phyloP scores from a whole-genome alignment of 1,140 invertebrate genomes.

The Polypedilum pembai region DNA sequence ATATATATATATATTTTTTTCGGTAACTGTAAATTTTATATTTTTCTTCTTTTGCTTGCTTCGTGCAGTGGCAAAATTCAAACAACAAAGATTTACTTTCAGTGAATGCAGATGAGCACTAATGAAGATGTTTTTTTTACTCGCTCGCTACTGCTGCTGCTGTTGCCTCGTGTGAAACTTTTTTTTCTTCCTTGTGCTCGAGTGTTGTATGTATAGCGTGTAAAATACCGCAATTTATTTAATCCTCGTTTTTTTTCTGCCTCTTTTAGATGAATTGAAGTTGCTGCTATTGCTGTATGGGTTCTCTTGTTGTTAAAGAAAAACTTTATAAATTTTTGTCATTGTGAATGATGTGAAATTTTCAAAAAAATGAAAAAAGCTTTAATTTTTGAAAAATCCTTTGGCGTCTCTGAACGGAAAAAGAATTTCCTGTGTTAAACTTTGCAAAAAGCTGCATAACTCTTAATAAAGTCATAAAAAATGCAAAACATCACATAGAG shows the following conservation, averaged over 20 bases:
- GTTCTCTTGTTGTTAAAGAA: background rate
- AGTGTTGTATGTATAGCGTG: background rate
- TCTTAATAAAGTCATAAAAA: too few species aligned
- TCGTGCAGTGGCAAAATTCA: constrained; percentile 9
- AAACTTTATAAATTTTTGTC: background rate
- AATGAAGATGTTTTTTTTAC: constrained; percentile 10
- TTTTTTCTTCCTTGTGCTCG: background rate
- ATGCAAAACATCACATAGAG: too few species aligned
- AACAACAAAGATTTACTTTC: constrained; percentile 18
- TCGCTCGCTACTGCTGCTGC: background rate
- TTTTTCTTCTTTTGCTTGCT: background rate
- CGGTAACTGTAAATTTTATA: too few species aligned
- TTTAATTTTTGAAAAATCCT: too few species aligned
- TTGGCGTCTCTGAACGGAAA: too few species aligned
- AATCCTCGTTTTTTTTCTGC: background rate
- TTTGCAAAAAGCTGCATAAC: too few species aligned
- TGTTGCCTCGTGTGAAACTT: background rate
- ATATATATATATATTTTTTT: too few species aligned
- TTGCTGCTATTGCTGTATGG: too few species aligned
- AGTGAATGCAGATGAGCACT: constrained; percentile 14
- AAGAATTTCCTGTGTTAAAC: too few species aligned
- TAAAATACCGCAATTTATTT: constrained; percentile 10
- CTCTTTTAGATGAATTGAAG: background rate
- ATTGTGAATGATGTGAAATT: background rate
- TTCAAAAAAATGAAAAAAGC: background rate